A percentile compares a stretch with the other conserved stretches of the same genome.
phyloP scores from a whole-genome alignment of 2,888 invertebrate species.

The Eupithecia insigniata region DNA sequence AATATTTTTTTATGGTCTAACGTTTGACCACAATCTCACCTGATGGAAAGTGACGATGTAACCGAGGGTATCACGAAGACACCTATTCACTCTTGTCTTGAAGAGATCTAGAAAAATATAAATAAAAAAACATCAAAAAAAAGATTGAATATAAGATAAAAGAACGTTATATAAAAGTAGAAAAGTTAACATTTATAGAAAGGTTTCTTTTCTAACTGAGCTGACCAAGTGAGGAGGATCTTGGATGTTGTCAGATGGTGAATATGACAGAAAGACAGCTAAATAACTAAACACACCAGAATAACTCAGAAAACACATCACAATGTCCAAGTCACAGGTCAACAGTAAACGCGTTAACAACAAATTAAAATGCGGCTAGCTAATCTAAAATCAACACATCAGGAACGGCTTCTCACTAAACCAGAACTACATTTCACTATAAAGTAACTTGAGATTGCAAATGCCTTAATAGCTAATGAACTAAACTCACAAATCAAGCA shows the following conservation, averaged over 20 bases:
- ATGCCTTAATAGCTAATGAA: constrained; percentile 39
- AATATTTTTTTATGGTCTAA: too few relatives aligned
- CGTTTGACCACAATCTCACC: too few relatives aligned
- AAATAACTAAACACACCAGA: not conserved
- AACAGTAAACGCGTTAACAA: constrained; percentile 2
- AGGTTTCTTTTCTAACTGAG: not conserved
- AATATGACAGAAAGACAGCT: not conserved
- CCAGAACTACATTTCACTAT: constrained; percentile 23
- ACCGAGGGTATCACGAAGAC: too few relatives aligned
- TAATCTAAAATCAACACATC: constrained; percentile 10
- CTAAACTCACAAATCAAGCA: constrained; percentile 41
- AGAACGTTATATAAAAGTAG: not conserved
- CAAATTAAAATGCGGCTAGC: constrained; percentile 5
- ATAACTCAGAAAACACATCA: not conserved
- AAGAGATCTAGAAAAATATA: too few relatives aligned
- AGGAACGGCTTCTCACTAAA: constrained; percentile 19
- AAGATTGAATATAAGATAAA: too few relatives aligned
- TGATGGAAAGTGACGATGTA: too few relatives aligned
- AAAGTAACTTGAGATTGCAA: constrained; percentile 35
- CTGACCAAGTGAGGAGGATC: not conserved
- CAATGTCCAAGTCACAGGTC: not conserved
- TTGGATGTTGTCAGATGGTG: not conserved
- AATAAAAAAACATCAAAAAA: too few relatives aligned
- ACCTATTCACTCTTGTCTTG: too few relatives aligned
- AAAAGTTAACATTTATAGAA: not conserved